Conservation (phyloP, 1,140 invertebrate genomes). For the Aphelinus certus region DNA sequence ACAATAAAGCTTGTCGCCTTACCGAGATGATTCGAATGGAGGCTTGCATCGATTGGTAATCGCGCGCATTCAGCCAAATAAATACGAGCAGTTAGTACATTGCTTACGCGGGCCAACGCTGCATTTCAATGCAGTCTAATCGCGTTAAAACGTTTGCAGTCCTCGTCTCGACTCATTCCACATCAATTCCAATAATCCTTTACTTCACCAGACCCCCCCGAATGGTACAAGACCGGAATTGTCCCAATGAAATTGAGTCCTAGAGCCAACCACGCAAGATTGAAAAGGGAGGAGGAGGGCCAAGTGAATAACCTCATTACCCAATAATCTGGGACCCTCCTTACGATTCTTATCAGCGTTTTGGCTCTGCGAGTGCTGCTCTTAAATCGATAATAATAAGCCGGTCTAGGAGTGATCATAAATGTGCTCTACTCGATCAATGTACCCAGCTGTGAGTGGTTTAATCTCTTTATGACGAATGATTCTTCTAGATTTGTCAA, state of each 20-base stretch:
- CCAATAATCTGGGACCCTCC: too few species aligned
- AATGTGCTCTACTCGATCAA: too few species aligned
- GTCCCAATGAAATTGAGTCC: slow-evolving; percentile 23
- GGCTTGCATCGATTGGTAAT: too few species aligned
- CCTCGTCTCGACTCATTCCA: not conserved
- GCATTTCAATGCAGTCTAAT: slow-evolving; percentile 8
- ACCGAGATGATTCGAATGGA: too few species aligned
- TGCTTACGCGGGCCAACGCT: not conserved
- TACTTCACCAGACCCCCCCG: not conserved
- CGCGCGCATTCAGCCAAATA: not conserved
- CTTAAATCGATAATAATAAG: not conserved
- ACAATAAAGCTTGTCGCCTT: too few species aligned
- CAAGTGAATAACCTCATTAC: slow-evolving; percentile 21
- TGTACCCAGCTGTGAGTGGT: too few species aligned
- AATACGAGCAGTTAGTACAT: not conserved
- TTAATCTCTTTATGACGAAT: too few species aligned
- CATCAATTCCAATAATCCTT: slow-evolving; percentile 15
- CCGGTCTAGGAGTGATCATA: not conserved
- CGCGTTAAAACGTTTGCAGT: slow-evolving; percentile 6
- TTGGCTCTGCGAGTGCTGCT: too few species aligned
- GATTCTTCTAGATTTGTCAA: too few species aligned
- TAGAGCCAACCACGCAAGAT: slow-evolving; percentile 4
- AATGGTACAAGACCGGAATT: not conserved
- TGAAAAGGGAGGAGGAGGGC: not conserved
- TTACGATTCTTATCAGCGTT: too few species aligned